These are phyloP conservation scores for Tenthredo livida DNA, from an alignment of 2,888 invertebrate genomes.

Conservation along the genomic window DNA sequence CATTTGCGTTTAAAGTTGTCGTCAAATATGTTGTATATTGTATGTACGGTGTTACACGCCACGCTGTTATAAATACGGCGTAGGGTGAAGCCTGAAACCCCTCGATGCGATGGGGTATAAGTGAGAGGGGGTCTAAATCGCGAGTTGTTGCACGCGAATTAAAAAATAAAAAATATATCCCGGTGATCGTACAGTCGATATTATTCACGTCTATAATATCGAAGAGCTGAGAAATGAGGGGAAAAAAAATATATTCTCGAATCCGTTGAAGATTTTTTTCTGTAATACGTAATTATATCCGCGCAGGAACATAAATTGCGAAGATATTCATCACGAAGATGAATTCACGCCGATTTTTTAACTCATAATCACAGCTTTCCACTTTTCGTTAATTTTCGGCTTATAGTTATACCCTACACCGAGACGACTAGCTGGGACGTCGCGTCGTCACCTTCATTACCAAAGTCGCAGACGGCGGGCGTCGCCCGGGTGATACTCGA, in stretches of 20 bases:
- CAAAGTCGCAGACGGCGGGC: conserved; percentile 14
- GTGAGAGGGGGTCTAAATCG: background rate
- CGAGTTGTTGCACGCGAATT: background rate
- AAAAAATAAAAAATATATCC: background rate
- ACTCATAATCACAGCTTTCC: background rate
- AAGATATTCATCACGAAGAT: background rate
- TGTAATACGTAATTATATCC: background rate
- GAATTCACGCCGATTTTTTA: background rate
- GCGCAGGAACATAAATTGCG: background rate
- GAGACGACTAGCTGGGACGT: background rate
- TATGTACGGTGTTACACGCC: conserved; percentile 11
- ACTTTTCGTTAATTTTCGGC: background rate
- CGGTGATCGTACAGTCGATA: background rate
- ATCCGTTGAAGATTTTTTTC: background rate
- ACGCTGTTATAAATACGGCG: conserved; percentile 4
- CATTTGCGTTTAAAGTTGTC: conserved; percentile 52
- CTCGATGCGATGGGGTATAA: background rate
- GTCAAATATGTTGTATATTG: conserved; percentile 26
- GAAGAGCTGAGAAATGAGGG: background rate
- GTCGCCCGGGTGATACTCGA: conserved; percentile 15
- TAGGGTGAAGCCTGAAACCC: conserved; percentile 4
- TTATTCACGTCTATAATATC: background rate
- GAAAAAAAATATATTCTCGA: too few species aligned
- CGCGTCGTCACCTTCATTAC: conserved; percentile 3
- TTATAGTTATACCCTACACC: background rate